These are phyloP conservation scores for Hecatera dysodea DNA, from an alignment of 2,888 invertebrate species.

Conservation along the genomic window DNA sequence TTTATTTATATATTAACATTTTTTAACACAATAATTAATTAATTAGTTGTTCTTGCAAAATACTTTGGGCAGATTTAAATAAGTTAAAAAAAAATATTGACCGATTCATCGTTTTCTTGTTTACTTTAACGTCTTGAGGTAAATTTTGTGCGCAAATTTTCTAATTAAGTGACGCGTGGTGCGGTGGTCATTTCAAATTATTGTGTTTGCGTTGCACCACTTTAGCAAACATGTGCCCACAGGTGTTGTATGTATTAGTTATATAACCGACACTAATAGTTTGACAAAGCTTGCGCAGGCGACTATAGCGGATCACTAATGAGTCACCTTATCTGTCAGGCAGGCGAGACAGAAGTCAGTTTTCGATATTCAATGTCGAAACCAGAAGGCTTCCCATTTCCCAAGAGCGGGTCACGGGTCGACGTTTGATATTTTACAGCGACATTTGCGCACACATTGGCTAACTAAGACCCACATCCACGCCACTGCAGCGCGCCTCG, in stretches of 20 bases:
- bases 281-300: constrained; percentile 51
- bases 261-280: constrained; percentile 50
- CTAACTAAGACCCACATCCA: constrained; percentile 77
- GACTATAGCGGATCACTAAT: constrained; percentile 55
- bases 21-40: background rate
- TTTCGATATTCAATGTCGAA: constrained; percentile 68
- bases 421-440: constrained; percentile 84
- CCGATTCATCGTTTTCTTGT: background rate
- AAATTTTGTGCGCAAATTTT: constrained; percentile 21
- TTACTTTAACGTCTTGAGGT: constrained; percentile 3
- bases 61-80: background rate
- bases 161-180: constrained; percentile 16
- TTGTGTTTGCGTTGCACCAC: constrained; percentile 49
- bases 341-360: constrained; percentile 44
- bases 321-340: constrained; percentile 45
- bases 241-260: constrained; percentile 35
- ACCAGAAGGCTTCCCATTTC: constrained; percentile 76
- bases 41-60: background rate
- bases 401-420: constrained; percentile 82
- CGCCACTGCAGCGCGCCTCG: constrained; percentile 66
- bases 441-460: constrained; percentile 85
- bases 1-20: constrained; percentile 16
- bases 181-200: constrained; percentile 30
- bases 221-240: constrained; percentile 37
- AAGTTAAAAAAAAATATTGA: too few relatives aligned